phyloP scores from a whole-genome alignment of 2,113 vertebrate species.

The Erpornis zantholeuca region DNA sequence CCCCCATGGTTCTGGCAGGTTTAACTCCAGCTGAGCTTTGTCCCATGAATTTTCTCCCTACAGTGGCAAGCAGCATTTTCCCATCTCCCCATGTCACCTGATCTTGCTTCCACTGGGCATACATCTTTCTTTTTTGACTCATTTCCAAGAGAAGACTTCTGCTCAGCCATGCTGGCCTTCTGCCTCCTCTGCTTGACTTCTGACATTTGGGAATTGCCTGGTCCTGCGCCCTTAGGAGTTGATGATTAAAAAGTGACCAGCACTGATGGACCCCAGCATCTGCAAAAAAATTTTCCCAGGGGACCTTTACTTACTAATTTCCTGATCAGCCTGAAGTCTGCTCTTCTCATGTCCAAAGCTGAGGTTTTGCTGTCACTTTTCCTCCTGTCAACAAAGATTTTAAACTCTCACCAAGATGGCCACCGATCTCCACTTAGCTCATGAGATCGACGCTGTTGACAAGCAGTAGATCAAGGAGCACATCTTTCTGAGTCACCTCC shows the following conservation, averaged over 20 bases:
- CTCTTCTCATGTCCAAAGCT: background rate
- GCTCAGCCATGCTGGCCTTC: background rate
- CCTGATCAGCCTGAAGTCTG: background rate
- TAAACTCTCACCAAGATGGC: background rate
- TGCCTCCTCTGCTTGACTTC: background rate
- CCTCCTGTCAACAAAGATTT: background rate
- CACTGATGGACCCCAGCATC: background rate
- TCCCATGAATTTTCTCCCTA: background rate
- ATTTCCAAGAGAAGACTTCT: background rate
- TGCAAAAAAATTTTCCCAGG: background rate
- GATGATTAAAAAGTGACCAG: background rate
- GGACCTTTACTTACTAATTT: background rate
- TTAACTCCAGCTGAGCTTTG: background rate
- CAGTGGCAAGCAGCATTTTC: background rate
- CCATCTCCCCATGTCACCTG: background rate
- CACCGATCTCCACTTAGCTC: accelerated
- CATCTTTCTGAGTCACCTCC: background rate
- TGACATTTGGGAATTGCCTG: background rate
- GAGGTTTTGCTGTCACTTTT: background rate
- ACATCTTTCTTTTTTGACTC: background rate
- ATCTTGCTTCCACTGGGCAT: background rate
- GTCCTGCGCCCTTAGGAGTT: background rate
- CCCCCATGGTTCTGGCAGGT: background rate
- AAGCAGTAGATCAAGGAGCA: background rate
- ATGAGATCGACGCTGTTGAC: background rate